These are phyloP conservation scores for Spodoptera exigua DNA, from an alignment of 2,888 invertebrate species.

Conservation along the genomic window DNA sequence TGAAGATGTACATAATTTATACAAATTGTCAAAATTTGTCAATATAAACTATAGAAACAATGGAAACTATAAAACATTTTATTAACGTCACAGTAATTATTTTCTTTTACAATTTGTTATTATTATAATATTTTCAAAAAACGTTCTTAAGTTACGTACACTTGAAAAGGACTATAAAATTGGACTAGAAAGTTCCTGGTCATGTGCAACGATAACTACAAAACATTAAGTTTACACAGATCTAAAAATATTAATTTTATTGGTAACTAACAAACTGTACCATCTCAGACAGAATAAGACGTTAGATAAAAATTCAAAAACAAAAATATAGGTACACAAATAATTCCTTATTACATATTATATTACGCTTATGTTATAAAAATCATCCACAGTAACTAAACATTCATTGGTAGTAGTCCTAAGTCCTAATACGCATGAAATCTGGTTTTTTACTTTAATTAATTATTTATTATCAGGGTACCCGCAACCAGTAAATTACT, in stretches of 20 bases:
- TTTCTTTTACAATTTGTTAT: constrained; percentile 20
- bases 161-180: constrained; percentile 54
- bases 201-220: constrained; percentile 40
- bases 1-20: constrained; percentile 14
- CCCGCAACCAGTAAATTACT: no score
- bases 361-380: constrained; percentile 1
- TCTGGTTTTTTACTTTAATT: not conserved
- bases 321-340: constrained; percentile 8
- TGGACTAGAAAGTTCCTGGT: constrained; percentile 58
- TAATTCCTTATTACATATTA: constrained; percentile 12
- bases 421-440: constrained; percentile 25
- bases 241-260: constrained; percentile 38
- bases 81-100: constrained; percentile 24
- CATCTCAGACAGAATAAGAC: constrained; percentile 3
- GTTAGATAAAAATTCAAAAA: constrained; percentile 7
- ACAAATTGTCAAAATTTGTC: constrained; percentile 9
- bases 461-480: no score
- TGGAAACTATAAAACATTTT: constrained; percentile 14
- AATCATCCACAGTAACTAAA: constrained; percentile 15
- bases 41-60: constrained; percentile 6
- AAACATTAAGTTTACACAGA: constrained; percentile 33
- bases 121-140: constrained; percentile 26
- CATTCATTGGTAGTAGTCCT: constrained; percentile 4
- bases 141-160: constrained; percentile 45
- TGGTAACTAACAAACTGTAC: constrained; percentile 13